phyloP scores from a whole-genome alignment of 2,888 invertebrate species.

The Quadroppia sp. region DNA sequence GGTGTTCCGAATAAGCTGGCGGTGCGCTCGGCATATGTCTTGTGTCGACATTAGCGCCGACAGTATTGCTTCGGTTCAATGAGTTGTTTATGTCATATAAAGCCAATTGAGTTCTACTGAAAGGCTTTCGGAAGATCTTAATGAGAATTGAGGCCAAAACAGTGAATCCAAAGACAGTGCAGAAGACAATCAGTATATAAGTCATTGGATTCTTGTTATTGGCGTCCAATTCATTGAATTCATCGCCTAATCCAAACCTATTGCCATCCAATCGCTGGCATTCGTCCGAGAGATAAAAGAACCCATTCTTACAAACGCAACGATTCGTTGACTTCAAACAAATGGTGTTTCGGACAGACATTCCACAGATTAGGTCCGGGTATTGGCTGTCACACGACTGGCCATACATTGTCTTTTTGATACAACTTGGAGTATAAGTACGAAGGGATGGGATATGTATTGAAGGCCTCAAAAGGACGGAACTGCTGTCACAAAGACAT shows the following conservation, averaged over 20 bases:
- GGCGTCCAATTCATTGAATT: neutral
- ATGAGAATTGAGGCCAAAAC: conserved; percentile 5
- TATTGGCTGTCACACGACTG: neutral
- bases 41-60: neutral
- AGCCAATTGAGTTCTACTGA: neutral
- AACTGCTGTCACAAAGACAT: neutral
- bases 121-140: neutral
- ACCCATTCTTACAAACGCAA: neutral
- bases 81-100: neutral
- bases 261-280: neutral
- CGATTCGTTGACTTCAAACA: neutral
- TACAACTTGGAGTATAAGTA: neutral
- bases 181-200: neutral
- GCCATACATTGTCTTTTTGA: neutral
- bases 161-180: conserved; percentile 2
- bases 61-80: neutral
- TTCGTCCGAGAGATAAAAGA: neutral
- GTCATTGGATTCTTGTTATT: conserved; percentile 13
- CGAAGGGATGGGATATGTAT: no score
- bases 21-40: neutral
- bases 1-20: neutral
- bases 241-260: neutral
- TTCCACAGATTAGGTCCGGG: neutral
- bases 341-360: neutral
- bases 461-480: conserved; percentile 11